These are phyloP conservation scores for Struthidea cinerea DNA, from an alignment of 2,113 vertebrate species.

Conservation along the genomic window DNA sequence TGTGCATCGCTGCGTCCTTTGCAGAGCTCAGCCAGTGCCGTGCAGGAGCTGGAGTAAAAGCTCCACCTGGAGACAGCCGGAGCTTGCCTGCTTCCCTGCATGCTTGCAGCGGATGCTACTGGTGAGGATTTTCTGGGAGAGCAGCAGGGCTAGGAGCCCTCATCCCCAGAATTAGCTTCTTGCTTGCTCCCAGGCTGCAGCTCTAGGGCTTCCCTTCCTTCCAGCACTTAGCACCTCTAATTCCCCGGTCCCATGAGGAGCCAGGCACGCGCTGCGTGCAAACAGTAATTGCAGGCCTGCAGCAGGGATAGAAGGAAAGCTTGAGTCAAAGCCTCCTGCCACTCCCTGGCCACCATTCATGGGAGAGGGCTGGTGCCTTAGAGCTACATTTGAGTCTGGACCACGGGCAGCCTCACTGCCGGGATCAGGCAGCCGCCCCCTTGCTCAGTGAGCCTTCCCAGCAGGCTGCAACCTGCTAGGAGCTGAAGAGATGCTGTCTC, in stretches of 20 bases:
- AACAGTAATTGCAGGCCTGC: not conserved
- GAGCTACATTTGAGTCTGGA: not conserved
- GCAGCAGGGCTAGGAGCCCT: not conserved
- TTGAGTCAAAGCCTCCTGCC: not conserved
- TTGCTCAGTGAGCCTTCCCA: not conserved
- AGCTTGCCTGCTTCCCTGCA: not conserved
- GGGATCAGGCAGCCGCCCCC: not conserved
- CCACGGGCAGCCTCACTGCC: rapidly evolving
- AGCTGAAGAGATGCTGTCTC: not conserved
- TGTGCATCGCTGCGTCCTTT: not conserved
- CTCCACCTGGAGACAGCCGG: constrained; percentile 63
- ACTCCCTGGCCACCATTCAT: not conserved
- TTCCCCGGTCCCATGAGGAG: rapidly evolving
- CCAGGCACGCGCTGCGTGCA: rapidly evolving
- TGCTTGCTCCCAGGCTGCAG: not conserved
- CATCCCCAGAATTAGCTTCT: not conserved
- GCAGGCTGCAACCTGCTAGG: not conserved
- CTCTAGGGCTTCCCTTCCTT: not conserved
- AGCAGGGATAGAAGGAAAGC: not conserved
- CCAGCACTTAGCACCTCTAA: not conserved
- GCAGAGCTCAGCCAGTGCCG: not conserved
- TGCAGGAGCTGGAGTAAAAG: constrained; percentile 61
- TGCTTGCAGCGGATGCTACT: rapidly evolving
- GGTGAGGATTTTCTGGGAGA: not conserved
- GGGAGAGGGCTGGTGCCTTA: not conserved